These are phyloP conservation scores for Abramis brama DNA, from an alignment of 2,113 vertebrate genomes.

Conservation along the genomic window DNA sequence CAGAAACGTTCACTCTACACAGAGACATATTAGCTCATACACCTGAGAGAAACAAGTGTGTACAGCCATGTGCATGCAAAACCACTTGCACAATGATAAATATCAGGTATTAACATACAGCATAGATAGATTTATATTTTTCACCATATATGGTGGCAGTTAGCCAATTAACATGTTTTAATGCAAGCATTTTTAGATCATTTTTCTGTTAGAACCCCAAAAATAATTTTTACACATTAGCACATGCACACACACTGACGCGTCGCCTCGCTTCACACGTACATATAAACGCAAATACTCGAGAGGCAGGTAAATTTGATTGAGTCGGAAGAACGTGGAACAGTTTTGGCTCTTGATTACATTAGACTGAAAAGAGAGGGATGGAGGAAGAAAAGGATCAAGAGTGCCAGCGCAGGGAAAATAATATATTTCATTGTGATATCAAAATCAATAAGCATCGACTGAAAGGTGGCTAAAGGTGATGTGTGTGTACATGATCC, in stretches of 20 bases:
- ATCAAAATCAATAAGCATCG: constrained; percentile 77
- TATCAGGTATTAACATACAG: not conserved
- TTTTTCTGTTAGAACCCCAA: not conserved
- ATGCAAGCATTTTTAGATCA: not conserved
- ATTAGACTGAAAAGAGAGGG: constrained; percentile 31
- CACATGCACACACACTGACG: constrained; percentile 50
- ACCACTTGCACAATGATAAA: not conserved
- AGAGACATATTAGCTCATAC: constrained; percentile 28
- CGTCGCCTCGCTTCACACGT: constrained; percentile 34
- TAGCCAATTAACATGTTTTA: constrained; percentile 31
- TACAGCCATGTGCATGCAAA: not conserved
- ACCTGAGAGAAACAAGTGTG: constrained; percentile 41
- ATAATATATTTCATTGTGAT: constrained; percentile 76
- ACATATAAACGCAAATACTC: constrained; percentile 21
- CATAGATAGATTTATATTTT: not conserved
- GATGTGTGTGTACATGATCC: constrained; percentile 68
- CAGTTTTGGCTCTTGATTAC: constrained; percentile 41
- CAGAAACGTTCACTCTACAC: constrained; percentile 50
- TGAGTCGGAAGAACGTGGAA: constrained; percentile 11
- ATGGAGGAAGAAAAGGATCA: not conserved
- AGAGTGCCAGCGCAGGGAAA: constrained; percentile 64
- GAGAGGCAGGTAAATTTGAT: constrained; percentile 7
- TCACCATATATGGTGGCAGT: not conserved
- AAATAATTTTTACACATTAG: constrained; percentile 9
- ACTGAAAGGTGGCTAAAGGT: constrained; percentile 74